These are phyloP conservation scores for Notolabrus celidotus DNA, from an alignment of 2,797 vertebrate genomes.

Conservation along the genomic window DNA sequence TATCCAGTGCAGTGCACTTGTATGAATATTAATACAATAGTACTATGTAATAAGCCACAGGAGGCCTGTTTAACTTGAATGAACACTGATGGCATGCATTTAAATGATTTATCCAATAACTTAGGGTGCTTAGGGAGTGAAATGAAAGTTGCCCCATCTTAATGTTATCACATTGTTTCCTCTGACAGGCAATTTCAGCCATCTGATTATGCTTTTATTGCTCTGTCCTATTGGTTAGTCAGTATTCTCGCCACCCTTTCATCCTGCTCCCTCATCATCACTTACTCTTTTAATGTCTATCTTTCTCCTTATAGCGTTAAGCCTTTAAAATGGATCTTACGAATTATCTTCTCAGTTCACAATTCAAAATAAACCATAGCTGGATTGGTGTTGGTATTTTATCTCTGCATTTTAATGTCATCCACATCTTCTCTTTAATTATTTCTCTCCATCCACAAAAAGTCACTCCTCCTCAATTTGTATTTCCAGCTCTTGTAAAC, in stretches of 20 bases:
- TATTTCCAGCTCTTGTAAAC: background rate
- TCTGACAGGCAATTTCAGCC: constrained; percentile 61
- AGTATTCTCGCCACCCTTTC: constrained; percentile 32
- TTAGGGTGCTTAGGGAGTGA: constrained; percentile 44
- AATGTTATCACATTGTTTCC: constrained; percentile 51
- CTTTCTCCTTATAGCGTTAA: background rate
- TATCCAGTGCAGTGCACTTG: constrained; percentile 52
- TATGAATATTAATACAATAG: constrained; percentile 73
- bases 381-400: background rate
- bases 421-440: constrained; percentile 8
- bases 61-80: constrained; percentile 60
- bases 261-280: constrained; percentile 33
- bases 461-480: background rate
- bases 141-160: constrained; percentile 56
- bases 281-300: background rate
- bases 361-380: constrained; percentile 17
- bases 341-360: constrained; percentile 21
- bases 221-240: constrained; percentile 45
- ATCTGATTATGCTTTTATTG: constrained; percentile 66
- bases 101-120: constrained; percentile 62
- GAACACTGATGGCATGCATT: constrained; percentile 65
- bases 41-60: constrained; percentile 46
- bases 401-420: constrained; percentile 3
- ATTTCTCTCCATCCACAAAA: constrained; percentile 3
- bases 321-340: constrained; percentile 12